Base-by-base conservation (phyloP, 2,113 vertebrate genomes). In the Neodontobutis hainanensis region DNA sequence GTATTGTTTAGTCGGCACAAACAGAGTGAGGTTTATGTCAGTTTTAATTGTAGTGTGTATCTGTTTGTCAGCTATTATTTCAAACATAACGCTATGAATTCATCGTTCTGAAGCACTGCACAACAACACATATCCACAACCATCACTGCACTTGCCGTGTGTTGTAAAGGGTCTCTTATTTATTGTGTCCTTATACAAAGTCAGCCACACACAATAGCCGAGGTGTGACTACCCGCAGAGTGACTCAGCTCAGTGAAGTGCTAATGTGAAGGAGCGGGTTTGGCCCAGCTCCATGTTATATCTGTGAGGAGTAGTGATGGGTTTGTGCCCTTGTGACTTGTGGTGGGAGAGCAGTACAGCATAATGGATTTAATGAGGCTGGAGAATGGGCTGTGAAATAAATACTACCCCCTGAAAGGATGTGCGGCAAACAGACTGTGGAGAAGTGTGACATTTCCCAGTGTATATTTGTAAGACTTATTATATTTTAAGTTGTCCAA, bases 331-430 rank as follows among this genome's bases (percentile, higher is more conserved):
- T 43, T 64, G 65, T 72, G 60, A 11, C 32, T 53, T 35, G 60
- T 55, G 35, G 9, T 45, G 46, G 36, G 51, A 58, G 43, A 77
- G 57, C 11, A 62, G 38, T 52, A 47, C 56, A 44, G 43, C 43
- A 61, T 59, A 60, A 61, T 62, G n/a, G 49, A 77, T 74, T 46
- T 72, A 68, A 69, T 69, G 56, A 77, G 70, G 65, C 42, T 4
- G 8, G 16, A 57, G 61, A 44, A 68, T 57, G 61, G 38, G 10
- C 43, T 67, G 61, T 38, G 50, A 79, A 69, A 32, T 42, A 62
- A 59, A 7, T 52, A n/a, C 8, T 11, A 48, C 62, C 36, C 44
- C 51, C 40, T 45, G 51, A 40, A 57, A 69, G 34, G 49, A 42
- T 36, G n/a, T 16, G 63, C 51, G 8, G 65, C 36, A 19, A 49